Conservation (phyloP, 2,113 vertebrate species). For the Psammodynastes pulverulentus region DNA sequence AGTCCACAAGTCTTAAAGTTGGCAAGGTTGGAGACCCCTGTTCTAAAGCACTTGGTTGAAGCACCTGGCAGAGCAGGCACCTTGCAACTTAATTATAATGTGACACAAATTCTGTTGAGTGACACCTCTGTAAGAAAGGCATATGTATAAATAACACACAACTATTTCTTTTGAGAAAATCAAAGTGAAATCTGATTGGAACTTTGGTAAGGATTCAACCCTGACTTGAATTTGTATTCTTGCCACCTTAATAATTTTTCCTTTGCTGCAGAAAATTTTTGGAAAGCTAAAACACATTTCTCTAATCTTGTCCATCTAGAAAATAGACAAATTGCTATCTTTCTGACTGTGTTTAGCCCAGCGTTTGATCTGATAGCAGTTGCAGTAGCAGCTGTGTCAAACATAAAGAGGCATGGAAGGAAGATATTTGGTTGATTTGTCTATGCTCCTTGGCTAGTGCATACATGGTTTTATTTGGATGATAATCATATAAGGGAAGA, state of each 20-base stretch:
- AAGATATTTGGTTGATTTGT: background rate
- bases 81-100: background rate
- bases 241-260: background rate
- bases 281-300: background rate
- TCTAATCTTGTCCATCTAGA: background rate
- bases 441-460: slow-evolving; percentile 1
- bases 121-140: background rate
- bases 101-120: slow-evolving; percentile 9
- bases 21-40: too few species aligned
- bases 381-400: background rate
- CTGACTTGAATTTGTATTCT: background rate
- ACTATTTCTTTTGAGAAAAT: background rate
- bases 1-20: too few species aligned
- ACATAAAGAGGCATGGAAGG: background rate
- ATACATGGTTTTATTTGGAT: slow-evolving; percentile 6
- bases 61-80: fast-evolving
- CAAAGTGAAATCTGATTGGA: background rate
- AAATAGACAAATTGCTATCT: background rate
- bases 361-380: background rate
- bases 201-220: background rate
- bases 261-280: background rate
- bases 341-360: background rate
- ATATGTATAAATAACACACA: background rate
- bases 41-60: background rate
- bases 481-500: background rate